Conservation (phyloP, 2,797 vertebrate genomes). For the Phaenicophaeus curvirostris region DNA sequence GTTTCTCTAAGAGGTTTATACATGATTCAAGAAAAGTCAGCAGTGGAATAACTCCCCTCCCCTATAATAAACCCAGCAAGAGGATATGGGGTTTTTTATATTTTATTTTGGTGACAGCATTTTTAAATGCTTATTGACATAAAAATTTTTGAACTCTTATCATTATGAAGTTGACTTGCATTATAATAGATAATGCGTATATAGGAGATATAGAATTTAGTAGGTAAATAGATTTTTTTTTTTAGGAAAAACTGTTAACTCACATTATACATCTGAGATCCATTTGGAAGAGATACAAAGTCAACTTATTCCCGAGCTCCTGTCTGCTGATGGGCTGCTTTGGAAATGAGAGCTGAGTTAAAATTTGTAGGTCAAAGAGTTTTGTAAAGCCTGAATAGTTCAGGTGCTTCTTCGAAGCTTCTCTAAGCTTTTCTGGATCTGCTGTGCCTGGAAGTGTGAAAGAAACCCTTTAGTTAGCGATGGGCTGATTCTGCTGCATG, state of each 20-base stretch:
- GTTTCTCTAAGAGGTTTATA: slow-evolving; percentile 45
- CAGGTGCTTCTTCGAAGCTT: not conserved
- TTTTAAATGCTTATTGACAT: not conserved
- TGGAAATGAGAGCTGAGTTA: slow-evolving; percentile 2
- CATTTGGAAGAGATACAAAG: not conserved
- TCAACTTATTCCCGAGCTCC: not conserved
- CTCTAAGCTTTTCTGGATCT: not conserved
- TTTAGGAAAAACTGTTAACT: not conserved
- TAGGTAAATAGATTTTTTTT: not conserved
- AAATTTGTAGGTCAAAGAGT: not conserved
- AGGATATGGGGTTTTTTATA: not conserved
- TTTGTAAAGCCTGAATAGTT: not conserved
- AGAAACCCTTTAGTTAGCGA: not conserved
- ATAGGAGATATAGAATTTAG: too few species aligned
- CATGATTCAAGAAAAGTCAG: slow-evolving; percentile 10
- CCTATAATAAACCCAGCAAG: not conserved
- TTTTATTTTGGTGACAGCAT: not conserved
- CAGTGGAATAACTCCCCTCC: not conserved
- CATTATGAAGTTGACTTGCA: not conserved
- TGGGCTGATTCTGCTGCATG: not conserved
- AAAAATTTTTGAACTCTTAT: not conserved
- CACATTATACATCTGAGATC: not conserved
- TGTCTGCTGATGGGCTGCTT: not conserved
- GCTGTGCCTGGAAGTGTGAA: not conserved
- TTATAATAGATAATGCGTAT: too few species aligned